These are phyloP conservation scores for Hemichromis elongatus DNA, from an alignment of 2,113 vertebrate genomes.

Conservation along the genomic window DNA sequence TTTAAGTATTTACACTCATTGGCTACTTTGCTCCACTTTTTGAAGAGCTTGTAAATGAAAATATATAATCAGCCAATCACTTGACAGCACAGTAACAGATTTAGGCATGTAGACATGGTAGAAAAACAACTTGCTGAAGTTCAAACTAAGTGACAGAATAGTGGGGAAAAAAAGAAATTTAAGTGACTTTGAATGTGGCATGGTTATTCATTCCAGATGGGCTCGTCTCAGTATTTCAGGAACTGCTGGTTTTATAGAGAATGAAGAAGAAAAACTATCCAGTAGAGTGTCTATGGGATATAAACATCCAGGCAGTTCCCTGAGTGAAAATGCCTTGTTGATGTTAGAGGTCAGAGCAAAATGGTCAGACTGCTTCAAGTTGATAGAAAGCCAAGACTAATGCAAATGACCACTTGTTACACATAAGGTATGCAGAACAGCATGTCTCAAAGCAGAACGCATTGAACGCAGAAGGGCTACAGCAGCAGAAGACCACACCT, in stretches of 20 bases:
- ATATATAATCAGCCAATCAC: neutral
- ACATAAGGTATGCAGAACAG: neutral
- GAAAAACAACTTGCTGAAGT: neutral
- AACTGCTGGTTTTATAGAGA: neutral
- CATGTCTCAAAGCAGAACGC: neutral
- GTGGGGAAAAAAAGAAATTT: neutral
- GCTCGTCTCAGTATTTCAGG: neutral
- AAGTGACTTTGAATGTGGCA: neutral
- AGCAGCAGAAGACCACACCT: neutral
- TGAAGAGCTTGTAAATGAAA: neutral
- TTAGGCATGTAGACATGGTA: neutral
- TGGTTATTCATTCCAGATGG: neutral
- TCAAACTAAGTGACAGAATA: neutral
- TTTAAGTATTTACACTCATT: neutral
- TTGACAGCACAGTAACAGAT: neutral
- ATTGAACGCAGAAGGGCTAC: neutral
- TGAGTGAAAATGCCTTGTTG: neutral
- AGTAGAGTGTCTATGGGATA: neutral
- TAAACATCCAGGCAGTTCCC: neutral
- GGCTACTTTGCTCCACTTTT: neutral
- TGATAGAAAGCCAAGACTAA: neutral
- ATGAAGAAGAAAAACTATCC: neutral
- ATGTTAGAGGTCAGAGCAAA: neutral
- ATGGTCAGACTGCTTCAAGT: neutral
- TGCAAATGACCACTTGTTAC: neutral